Evolutionary conservation across 2,888 invertebrate species (phyloP).

Genomic region (Ferrisia virgata): DNA sequence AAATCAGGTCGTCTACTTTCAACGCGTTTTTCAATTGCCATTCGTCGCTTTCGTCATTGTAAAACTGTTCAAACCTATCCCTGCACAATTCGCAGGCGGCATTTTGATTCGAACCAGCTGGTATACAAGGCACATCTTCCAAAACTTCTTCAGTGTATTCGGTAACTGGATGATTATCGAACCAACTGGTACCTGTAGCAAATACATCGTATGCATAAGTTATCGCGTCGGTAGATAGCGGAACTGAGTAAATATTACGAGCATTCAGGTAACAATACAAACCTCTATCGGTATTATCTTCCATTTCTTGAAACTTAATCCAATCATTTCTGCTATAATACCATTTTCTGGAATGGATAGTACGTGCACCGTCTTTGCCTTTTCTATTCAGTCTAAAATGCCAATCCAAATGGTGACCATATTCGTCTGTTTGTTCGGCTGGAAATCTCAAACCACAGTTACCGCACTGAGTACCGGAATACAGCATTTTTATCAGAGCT

Average conservation of each 20-base stretch:
- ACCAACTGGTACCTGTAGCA: slow-evolving; percentile 75
- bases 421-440: slow-evolving; percentile 81
- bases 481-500: slow-evolving; percentile 55
- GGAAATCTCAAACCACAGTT: slow-evolving; percentile 94
- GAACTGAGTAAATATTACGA: too few species aligned
- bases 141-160: slow-evolving; percentile 57
- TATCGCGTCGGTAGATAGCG: background rate
- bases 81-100: slow-evolving; percentile 83
- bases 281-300: slow-evolving; percentile 86
- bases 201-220: background rate
- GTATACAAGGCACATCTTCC: slow-evolving; percentile 66
- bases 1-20: slow-evolving; percentile 70
- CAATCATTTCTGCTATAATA: slow-evolving; percentile 87
- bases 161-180: slow-evolving; percentile 66
- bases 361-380: slow-evolving; percentile 78
- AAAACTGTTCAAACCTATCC: slow-evolving; percentile 91
- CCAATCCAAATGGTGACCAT: slow-evolving; percentile 97
- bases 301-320: slow-evolving; percentile 91
- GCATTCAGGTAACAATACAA: slow-evolving; percentile 47
- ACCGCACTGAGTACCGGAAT: slow-evolving; percentile 92
- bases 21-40: slow-evolving; percentile 91
- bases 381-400: slow-evolving; percentile 92
- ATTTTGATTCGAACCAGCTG: slow-evolving; percentile 66
- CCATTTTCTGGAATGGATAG: slow-evolving; percentile 83
- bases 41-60: slow-evolving; percentile 94